These are phyloP conservation scores for Anhinga rufa DNA, from an alignment of 2,113 vertebrate species.

Conservation along the genomic window DNA sequence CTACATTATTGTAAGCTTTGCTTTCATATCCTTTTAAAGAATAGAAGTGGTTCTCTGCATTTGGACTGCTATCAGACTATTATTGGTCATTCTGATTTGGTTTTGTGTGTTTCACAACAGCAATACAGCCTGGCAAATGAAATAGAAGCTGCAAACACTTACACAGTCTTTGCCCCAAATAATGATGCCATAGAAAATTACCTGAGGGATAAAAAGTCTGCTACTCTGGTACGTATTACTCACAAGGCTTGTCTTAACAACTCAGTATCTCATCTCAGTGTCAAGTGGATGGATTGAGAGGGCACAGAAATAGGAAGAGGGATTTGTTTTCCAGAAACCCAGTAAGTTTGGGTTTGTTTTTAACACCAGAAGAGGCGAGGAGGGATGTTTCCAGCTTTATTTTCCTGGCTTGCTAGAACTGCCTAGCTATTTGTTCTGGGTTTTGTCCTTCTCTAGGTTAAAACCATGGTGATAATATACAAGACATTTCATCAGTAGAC, in stretches of 20 bases:
- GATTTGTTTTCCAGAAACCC: not conserved
- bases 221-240: conserved; percentile 74
- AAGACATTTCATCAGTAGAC: not conserved
- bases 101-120: conserved; percentile 61
- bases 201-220: conserved; percentile 68
- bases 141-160: conserved; percentile 75
- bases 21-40: not conserved
- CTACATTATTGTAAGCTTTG: conserved; percentile 80
- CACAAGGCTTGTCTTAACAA: not conserved
- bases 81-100: not conserved
- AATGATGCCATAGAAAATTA: conserved; percentile 79
- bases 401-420: not conserved
- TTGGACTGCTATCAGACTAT: not conserved
- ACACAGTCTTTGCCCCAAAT: conserved; percentile 87
- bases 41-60: not conserved
- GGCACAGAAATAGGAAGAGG: not conserved
- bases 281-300: not conserved
- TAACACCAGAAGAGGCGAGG: not conserved
- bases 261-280: not conserved
- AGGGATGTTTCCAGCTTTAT: not conserved
- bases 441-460: not conserved
- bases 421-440: not conserved
- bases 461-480: not conserved
- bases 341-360: not conserved
- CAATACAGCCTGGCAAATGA: conserved; percentile 76